These are phyloP conservation scores for Xylota sylvarum DNA, from an alignment of 2,888 invertebrate genomes.

Conservation along the genomic window DNA sequence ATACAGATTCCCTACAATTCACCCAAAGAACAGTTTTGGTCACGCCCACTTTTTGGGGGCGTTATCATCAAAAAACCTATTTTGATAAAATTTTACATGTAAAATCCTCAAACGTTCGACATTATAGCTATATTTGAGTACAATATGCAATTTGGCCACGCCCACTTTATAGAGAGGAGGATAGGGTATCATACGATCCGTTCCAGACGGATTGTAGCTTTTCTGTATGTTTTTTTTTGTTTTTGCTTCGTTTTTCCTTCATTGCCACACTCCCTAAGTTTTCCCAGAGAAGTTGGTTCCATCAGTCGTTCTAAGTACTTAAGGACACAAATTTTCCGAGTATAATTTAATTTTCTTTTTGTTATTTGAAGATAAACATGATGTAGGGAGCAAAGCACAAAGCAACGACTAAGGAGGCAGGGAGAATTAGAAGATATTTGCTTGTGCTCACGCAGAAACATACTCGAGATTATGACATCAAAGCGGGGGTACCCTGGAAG, in stretches of 20 bases:
- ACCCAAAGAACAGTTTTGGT: too few relatives aligned
- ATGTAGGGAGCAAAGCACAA: conserved; percentile 32
- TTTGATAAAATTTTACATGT: too few relatives aligned
- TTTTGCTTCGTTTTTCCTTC: conserved; percentile 2
- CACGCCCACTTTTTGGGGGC: too few relatives aligned
- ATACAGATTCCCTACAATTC: too few relatives aligned
- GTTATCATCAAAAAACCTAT: too few relatives aligned
- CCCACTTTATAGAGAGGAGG: too few relatives aligned
- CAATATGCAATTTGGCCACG: too few relatives aligned
- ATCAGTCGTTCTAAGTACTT: conserved; percentile 64
- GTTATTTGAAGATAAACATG: conserved; percentile 64
- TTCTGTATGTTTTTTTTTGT: conserved; percentile 36
- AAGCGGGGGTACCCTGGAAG: conserved; percentile 9
- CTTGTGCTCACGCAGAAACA: conserved; percentile 19
- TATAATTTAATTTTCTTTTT: conserved; percentile 68
- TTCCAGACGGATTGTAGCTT: too few relatives aligned
- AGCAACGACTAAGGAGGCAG: not conserved
- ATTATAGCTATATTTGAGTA: too few relatives aligned
- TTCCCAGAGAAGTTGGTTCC: conserved; percentile 35
- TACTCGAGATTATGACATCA: conserved; percentile 59
- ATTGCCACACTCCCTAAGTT: conserved; percentile 37
- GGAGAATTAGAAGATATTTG: conserved; percentile 14
- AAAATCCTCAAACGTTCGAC: too few relatives aligned
- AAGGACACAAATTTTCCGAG: conserved; percentile 48
- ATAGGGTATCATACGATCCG: too few relatives aligned